These are phyloP conservation scores for Rousettus madagascariensis DNA, from an alignment of 2,797 vertebrate genomes.

Conservation along the genomic window DNA sequence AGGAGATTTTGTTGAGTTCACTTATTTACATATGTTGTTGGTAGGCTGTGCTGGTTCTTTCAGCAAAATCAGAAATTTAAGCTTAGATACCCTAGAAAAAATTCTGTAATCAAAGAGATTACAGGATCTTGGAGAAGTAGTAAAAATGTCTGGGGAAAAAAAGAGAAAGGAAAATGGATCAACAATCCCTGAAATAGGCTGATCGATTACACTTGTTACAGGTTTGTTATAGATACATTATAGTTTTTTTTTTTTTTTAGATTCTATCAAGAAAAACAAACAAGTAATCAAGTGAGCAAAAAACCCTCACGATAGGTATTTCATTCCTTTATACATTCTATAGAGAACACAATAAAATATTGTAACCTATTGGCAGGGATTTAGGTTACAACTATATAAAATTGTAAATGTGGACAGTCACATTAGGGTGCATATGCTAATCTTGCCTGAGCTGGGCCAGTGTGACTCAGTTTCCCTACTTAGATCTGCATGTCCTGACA, in stretches of 20 bases:
- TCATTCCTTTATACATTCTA: not conserved
- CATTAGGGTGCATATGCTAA: accelerated
- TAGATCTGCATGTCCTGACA: not conserved
- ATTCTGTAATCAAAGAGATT: not conserved
- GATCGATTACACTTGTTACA: not conserved
- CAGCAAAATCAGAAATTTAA: not conserved
- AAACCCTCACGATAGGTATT: not conserved
- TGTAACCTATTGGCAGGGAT: not conserved
- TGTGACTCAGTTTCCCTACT: not conserved
- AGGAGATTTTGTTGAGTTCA: not conserved
- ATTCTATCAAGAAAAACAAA: not conserved
- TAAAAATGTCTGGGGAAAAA: not conserved
- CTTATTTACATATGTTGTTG: not conserved
- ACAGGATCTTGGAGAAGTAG: not conserved
- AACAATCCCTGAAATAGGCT: not conserved
- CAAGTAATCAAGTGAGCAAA: not conserved
- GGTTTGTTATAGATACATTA: not conserved
- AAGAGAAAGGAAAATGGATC: not conserved
- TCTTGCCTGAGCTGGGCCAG: not conserved
- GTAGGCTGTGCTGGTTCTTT: not conserved
- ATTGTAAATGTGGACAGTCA: not conserved
- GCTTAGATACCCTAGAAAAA: not conserved
- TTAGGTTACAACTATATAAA: not conserved
- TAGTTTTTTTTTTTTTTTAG: not conserved
- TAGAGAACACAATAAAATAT: not conserved